A percentile compares a stretch with the other conserved stretches of the same genome.
phyloP scores from a whole-genome alignment of 2,888 invertebrate species.

The Ypsolopha scabrella region DNA sequence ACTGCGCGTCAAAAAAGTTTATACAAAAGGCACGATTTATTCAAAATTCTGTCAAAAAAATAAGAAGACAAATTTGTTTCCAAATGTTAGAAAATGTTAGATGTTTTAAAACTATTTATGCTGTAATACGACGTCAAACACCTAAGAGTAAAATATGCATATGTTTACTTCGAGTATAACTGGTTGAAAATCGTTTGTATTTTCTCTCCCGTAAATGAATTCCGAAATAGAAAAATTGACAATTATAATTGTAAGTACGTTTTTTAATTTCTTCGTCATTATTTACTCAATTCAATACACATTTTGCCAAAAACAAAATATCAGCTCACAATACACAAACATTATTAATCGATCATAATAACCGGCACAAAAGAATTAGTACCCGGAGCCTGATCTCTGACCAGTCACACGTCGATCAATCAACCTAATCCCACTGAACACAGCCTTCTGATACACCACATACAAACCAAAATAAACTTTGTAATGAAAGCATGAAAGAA shows the following conservation, averaged over 20 bases:
- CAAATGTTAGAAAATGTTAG: background rate
- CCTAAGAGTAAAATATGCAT: background rate
- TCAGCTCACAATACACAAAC: background rate
- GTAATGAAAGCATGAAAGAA: too few species aligned
- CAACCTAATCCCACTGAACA: slow-evolving; percentile 51
- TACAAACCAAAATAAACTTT: too few species aligned
- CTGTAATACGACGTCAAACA: background rate
- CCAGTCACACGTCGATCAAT: slow-evolving; percentile 48
- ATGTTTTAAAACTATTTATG: background rate
- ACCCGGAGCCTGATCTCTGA: slow-evolving; percentile 45
- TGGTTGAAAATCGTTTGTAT: background rate
- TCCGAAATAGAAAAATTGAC: background rate
- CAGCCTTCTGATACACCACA: slow-evolving; percentile 27
- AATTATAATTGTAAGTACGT: too few species aligned
- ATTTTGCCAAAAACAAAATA: background rate
- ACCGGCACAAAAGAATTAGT: slow-evolving; percentile 43
- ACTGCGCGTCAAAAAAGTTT: too few species aligned
- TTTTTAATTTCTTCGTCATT: too few species aligned
- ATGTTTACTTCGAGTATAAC: background rate
- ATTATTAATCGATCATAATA: slow-evolving; percentile 30
- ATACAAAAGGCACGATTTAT: too few species aligned
- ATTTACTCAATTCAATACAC: background rate
- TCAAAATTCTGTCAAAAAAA: background rate
- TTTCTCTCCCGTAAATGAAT: background rate
- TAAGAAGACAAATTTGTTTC: background rate